Evolutionary conservation across 2,797 vertebrate genomes (phyloP).

Genomic region (Coendou prehensilis): DNA sequence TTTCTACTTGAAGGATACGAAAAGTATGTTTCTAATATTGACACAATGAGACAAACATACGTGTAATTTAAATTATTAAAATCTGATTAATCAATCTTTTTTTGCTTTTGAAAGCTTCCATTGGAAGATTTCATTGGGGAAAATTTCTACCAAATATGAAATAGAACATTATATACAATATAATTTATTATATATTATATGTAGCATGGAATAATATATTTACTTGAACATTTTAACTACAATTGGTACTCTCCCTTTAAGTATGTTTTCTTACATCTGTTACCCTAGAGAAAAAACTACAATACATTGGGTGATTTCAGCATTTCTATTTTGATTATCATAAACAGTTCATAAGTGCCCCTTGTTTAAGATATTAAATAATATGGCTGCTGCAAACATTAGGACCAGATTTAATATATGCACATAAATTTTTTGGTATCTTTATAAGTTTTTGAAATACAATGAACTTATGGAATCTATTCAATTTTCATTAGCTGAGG

Average conservation of each 20-base stretch:
- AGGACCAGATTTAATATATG: neutral
- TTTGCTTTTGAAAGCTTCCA: conserved; percentile 27
- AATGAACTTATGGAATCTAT: conserved; percentile 51
- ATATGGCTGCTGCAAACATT: conserved; percentile 23
- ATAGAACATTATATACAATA: neutral
- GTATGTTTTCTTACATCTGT: neutral
- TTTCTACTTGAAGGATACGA: neutral
- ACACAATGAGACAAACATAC: neutral
- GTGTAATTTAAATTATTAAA: conserved; percentile 50
- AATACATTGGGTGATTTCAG: neutral
- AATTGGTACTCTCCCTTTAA: neutral
- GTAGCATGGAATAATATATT: neutral
- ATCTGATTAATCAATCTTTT: neutral
- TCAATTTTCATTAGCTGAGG: conserved; percentile 59
- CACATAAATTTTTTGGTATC: neutral
- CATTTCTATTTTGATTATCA: conserved; percentile 38
- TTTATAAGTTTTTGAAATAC: conserved; percentile 61
- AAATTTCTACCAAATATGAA: conserved; percentile 18
- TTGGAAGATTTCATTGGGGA: neutral
- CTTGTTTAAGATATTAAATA: conserved; percentile 55
- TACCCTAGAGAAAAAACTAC: neutral
- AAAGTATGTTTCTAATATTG: neutral
- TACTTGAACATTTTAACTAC: neutral
- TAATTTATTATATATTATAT: neutral
- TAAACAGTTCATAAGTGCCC: conserved; percentile 39